Evolutionary conservation across 2,888 invertebrate species (phyloP), one percentile per base, ranked within the genome.

Genomic region (Andrena fulva): DNA sequence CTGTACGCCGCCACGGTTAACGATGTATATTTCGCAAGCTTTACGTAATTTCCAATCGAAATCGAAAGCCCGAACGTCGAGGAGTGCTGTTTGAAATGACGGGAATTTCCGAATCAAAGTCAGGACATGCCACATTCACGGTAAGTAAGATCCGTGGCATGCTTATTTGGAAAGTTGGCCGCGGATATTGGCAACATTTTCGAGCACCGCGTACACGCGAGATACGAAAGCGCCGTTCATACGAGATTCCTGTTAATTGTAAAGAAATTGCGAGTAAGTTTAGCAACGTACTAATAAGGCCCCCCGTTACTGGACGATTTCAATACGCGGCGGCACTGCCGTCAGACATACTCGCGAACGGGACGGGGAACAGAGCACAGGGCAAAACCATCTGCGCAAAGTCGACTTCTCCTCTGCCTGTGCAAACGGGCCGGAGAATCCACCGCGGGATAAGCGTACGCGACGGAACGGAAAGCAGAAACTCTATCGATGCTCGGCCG

Each of bases 311-410:
- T 60, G 35, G 33, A 42, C 24, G 52, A 52, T 77, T 60, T 77
- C 56, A 52, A 70, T 27, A 52, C 20, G 54, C 68, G 35, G 35
- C 48, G 78, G 56, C 24, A 50, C 62, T 70, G 63, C 54, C 69
- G 50, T 72, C 68, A 75, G 78, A 68, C 70, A 68, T 75, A 62
- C 52, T 62, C 35, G 50, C 42, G 67, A 50, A 31, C 62, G 31
- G 50, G 33, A 72, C 62, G 80, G 60, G 62, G 84, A 71, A 67
- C 56, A 35, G 70, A 80, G 20, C 33, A 50, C 12, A 72, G 69
- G 74, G 68, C 59, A 70, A 66, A 77, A 67, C 80, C 82, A 81
- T 79, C 75, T 72, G 77, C 67, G 48, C 56, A 24, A 77, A 75
- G 42, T 73, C 69, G n/a, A 70, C 0, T 73, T 73, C 62, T 62